Evolutionary conservation across 2,113 vertebrate species (phyloP).

Genomic region (Chlorodrepanis virens): DNA sequence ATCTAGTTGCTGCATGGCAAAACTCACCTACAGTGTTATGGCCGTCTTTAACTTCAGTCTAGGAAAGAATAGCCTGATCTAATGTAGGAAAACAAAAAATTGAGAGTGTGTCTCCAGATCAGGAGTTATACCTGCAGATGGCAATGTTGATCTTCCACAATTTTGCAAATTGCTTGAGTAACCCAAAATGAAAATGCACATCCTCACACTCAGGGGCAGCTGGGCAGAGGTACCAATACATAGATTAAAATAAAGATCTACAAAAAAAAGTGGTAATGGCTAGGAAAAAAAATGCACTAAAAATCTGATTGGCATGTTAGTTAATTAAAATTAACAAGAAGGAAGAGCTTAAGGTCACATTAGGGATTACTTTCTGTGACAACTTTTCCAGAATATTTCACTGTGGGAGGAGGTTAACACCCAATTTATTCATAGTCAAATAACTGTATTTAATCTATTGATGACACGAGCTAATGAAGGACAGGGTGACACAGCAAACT

Average conservation of each 20-base stretch:
- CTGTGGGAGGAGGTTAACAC: constrained; percentile 49
- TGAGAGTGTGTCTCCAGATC: neutral
- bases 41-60: neutral
- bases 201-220: neutral
- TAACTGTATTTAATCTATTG: constrained; percentile 51
- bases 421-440: constrained; percentile 58
- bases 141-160: constrained; percentile 72
- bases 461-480: constrained; percentile 31
- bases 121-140: constrained; percentile 67
- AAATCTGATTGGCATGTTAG: constrained; percentile 66
- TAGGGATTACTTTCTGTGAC: constrained; percentile 52
- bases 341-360: constrained; percentile 60
- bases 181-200: neutral
- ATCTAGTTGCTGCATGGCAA: neutral
- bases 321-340: constrained; percentile 73
- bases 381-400: constrained; percentile 66
- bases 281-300: constrained; percentile 10
- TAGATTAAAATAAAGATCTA: constrained; percentile 70
- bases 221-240: constrained; percentile 55
- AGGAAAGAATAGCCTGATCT: neutral
- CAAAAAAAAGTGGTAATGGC: constrained; percentile 56
- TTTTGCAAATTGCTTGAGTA: neutral
- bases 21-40: neutral
- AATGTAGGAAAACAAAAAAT: neutral
- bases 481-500: constrained; percentile 10